Base-by-base conservation (phyloP, 2,113 vertebrate species). In the Phycodurus eques region DNA sequence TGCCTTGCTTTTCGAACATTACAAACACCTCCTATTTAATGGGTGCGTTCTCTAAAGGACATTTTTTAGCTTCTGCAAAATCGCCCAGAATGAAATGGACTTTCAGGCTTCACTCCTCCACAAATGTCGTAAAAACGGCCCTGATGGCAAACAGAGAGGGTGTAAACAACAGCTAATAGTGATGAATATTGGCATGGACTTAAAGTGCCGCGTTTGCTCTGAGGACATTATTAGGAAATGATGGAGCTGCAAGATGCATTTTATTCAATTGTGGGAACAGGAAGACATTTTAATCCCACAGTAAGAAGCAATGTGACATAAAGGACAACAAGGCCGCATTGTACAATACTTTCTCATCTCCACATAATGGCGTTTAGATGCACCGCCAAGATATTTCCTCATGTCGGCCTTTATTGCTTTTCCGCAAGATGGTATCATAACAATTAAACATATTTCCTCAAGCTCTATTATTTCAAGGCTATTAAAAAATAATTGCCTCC, bases 401-500 rank as follows among this genome's bases (percentile, higher is more conserved):
- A 79, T 85, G 81, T 84, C 83, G 82, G 78, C 75, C 81, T 84
- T 88, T 91, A 91, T 89, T 88, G 87, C 87, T 89, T 89, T 85
- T 72, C 83, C 62, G 81, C 88, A 83, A 84, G 86, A 86, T 88
- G 85, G 74, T 88, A 92, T 92, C 90, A 89, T 88, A 91, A 91
- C 91, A 91, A 92, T 91, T 92, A 91, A 91, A 92, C 87, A 86
- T 82, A 90, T 90, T 89, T 92, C 87, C 87, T 88, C 88, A 83
- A 85, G 85, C 89, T 88, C 88, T 86, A 87, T 91, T 91, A 86
- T 93, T 91, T 88, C 83, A 81, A 81, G 86, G 88, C 88, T 87
- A 91, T 91, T 91, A 93, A 92, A 66, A 92, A 93, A 91, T 88
- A 92, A 93, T 92, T 92, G 90, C 88, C 89, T 90, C 81, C 88